Evolutionary conservation across 2,797 vertebrate species (phyloP).

Genomic region (Neomorphus geoffroyi): DNA sequence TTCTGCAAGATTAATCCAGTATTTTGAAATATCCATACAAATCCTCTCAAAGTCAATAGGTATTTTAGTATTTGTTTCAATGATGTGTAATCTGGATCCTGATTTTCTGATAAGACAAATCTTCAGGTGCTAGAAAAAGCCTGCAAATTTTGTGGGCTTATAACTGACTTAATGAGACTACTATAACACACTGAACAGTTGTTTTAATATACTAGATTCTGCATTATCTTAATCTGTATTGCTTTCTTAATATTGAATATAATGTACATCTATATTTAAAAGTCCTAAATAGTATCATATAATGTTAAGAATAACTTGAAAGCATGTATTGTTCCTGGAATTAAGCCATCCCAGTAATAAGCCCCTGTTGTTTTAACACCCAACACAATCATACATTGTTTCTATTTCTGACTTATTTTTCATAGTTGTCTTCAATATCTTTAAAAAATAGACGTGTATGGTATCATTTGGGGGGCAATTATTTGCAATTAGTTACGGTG

Average conservation of each 20-base stretch:
- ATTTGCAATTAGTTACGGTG: not conserved
- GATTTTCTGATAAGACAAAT: not conserved
- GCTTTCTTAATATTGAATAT: not conserved
- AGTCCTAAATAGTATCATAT: not conserved
- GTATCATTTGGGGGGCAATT: not conserved
- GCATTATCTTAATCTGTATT: not conserved
- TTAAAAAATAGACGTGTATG: not conserved
- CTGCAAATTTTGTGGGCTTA: not conserved
- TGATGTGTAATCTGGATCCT: not conserved
- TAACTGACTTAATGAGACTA: not conserved
- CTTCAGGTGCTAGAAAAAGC: not conserved
- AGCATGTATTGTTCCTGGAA: not conserved
- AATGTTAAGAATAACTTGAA: not conserved
- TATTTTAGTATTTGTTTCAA: not conserved
- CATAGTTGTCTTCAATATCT: not conserved
- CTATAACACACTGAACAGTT: not conserved
- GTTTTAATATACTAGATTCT: not conserved
- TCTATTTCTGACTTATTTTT: slow-evolving; percentile 23
- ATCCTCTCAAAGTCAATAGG: not conserved
- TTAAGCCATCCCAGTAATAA: not conserved
- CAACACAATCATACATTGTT: not conserved
- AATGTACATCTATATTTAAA: not conserved
- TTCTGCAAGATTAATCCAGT: not conserved
- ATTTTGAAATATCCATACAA: not conserved
- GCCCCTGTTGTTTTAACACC: not conserved